These are phyloP conservation scores for Lepidocolaptes lacrymiger DNA, from an alignment of 2,797 vertebrate genomes.

Conservation along the genomic window DNA sequence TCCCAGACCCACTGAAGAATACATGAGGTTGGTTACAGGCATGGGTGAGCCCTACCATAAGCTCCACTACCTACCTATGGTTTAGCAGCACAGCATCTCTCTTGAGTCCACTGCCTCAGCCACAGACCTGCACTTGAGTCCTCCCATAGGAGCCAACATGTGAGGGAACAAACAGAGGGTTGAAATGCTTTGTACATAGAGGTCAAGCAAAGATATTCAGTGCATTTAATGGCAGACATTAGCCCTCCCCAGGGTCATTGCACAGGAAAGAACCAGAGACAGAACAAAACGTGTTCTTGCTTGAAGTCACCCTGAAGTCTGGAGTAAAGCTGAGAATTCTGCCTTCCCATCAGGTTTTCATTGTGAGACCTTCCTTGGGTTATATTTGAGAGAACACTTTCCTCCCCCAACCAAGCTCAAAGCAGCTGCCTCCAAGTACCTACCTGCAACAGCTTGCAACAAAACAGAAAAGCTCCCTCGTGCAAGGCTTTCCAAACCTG, in stretches of 20 bases:
- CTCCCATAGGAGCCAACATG: neutral
- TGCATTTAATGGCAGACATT: neutral
- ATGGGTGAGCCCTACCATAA: neutral
- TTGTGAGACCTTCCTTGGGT: neutral
- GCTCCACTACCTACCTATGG: neutral
- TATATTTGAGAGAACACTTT: neutral
- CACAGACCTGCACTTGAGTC: neutral
- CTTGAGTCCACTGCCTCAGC: neutral
- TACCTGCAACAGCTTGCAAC: neutral
- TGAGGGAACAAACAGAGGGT: neutral
- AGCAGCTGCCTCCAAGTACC: neutral
- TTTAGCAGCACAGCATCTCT: neutral
- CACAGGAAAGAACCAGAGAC: neutral
- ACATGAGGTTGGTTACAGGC: neutral
- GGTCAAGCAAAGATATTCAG: neutral
- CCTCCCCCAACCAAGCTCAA: neutral
- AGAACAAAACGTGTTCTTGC: neutral
- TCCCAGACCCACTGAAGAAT: neutral
- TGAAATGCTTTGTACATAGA: neutral
- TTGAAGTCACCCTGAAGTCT: neutral
- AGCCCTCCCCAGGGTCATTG: neutral
- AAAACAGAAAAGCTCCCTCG: neutral
- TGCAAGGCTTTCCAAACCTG: neutral
- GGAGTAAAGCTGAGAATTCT: neutral
- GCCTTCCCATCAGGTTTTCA: neutral